Percentiles rank a stretch among this genome's conserved stretches.
Conservation (phyloP, 2,888 invertebrate genomes). For the Leptinotarsa rubiginosa region DNA sequence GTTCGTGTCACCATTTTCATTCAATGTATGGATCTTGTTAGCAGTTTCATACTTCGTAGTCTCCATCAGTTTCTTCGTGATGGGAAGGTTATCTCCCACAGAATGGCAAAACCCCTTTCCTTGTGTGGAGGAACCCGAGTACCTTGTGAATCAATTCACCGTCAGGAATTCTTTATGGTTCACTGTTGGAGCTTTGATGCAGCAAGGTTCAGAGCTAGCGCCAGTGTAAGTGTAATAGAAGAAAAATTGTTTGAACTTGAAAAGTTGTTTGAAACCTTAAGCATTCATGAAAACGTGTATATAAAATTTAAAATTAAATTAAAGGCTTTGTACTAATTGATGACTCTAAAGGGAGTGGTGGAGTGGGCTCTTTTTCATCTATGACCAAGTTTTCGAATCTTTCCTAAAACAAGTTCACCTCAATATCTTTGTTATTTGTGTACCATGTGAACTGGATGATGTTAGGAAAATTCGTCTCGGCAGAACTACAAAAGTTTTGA, state of each 20-base stretch:
- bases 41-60: constrained; percentile 84
- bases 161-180: constrained; percentile 91
- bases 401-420: too few species aligned
- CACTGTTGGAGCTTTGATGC: constrained; percentile 84
- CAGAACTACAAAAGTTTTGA: too few species aligned
- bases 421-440: too few species aligned
- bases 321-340: too few species aligned
- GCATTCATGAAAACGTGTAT: too few species aligned
- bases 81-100: constrained; percentile 84
- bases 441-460: too few species aligned
- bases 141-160: constrained; percentile 86
- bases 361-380: too few species aligned
- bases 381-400: too few species aligned
- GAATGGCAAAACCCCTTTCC: constrained; percentile 93
- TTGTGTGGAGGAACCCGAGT: constrained; percentile 85
- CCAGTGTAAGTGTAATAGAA: constrained; percentile 75
- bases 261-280: not conserved
- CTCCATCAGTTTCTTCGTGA: constrained; percentile 81
- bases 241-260: not conserved
- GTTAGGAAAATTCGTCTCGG: too few species aligned
- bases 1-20: constrained; percentile 90
- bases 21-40: constrained; percentile 84
- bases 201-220: constrained; percentile 89
- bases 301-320: too few species aligned
- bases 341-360: too few species aligned